Conservation (phyloP, 2,888 invertebrate genomes). For the Melanargia galathea region DNA sequence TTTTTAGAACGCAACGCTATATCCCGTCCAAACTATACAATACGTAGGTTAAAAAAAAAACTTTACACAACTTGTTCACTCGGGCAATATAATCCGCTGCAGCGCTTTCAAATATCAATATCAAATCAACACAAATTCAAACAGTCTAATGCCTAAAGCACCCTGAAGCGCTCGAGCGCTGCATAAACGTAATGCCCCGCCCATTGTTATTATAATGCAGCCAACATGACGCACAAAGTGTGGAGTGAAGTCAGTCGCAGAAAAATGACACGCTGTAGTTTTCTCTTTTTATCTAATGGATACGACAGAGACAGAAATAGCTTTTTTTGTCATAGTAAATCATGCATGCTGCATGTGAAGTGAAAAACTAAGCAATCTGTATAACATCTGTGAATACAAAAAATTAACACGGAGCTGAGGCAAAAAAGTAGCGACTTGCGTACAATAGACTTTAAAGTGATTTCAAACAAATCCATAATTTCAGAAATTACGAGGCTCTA, state of each 20-base stretch:
- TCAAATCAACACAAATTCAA: neutral
- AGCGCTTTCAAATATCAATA: slow-evolving; percentile 41
- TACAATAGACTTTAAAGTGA: too few species aligned
- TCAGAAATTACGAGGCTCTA: too few species aligned
- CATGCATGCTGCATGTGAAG: slow-evolving; percentile 23
- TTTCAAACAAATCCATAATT: too few species aligned
- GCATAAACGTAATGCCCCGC: slow-evolving; percentile 49
- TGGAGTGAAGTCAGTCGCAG: slow-evolving; percentile 63
- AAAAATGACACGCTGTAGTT: slow-evolving; percentile 42
- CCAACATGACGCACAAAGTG: slow-evolving; percentile 74
- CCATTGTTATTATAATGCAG: slow-evolving; percentile 80
- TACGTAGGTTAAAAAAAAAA: slow-evolving; percentile 74
- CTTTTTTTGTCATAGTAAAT: slow-evolving; percentile 34
- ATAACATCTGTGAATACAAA: slow-evolving; percentile 8
- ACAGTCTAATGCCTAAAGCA: slow-evolving; percentile 28
- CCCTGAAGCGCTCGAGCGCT: slow-evolving; percentile 63
- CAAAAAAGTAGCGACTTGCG: too few species aligned
- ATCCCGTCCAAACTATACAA: slow-evolving; percentile 61
- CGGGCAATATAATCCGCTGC: slow-evolving; percentile 48
- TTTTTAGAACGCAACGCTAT: slow-evolving; percentile 47
- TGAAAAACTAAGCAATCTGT: slow-evolving; percentile 10
- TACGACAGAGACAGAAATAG: slow-evolving; percentile 48
- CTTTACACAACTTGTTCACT: slow-evolving; percentile 69
- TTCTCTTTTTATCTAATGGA: slow-evolving; percentile 48
- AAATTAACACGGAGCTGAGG: neutral